Base-by-base conservation (phyloP, 2,888 invertebrate genomes). In the Brenthis hecate region DNA sequence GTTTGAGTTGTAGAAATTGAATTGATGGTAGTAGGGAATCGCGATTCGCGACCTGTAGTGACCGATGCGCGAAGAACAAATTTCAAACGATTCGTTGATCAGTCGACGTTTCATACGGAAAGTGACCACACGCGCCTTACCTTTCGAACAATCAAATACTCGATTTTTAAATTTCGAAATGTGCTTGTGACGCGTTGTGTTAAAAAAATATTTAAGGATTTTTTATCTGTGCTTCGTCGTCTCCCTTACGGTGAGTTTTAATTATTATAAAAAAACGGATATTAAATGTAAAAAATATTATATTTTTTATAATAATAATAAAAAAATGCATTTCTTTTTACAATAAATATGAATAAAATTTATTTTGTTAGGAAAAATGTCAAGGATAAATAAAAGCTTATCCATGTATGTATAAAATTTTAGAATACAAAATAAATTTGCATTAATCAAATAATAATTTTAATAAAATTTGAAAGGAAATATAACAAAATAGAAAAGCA, bases 21-120 rank as follows among this genome's bases (percentile, higher is more conserved):
- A 65, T 67, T 23, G 68, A 64, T 64, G 23, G 23, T 65, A 36
- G 53, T 57, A 48, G 56, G 43, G 61, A n/a, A n/a, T n/a, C n/a
- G n/a, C n/a, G 47, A 60, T 60, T 64, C 55, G 63, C 70, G 72
- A 65, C 72, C 78, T 78, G 79, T 43, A 53, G 53, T 85, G 86
- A 87, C 83, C 86, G 84, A 78, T 77, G 81, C 80, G 85, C 83
- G 83, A 87, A 87, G 88, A 87, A 86, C 82, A 85, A 81, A 84
- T 86, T 58, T 83, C 72, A 64, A 69, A 60, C 68, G 68, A 74
- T 66, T 71, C 70, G 73, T 73, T 76, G 71, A 70, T 72, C 90
- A 92, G 92, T 92, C 87, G 85, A 80, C 83, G 84, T 83, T 84
- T 84, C 81, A 81, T 78, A 77, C 77, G 84, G 86, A 83, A 83